A percentile compares a stretch with the other conserved stretches of the same genome.
These are phyloP conservation scores for Ceratosolen fusciceps DNA, from an alignment of 1,140 invertebrate species.

Conservation along the genomic window DNA sequence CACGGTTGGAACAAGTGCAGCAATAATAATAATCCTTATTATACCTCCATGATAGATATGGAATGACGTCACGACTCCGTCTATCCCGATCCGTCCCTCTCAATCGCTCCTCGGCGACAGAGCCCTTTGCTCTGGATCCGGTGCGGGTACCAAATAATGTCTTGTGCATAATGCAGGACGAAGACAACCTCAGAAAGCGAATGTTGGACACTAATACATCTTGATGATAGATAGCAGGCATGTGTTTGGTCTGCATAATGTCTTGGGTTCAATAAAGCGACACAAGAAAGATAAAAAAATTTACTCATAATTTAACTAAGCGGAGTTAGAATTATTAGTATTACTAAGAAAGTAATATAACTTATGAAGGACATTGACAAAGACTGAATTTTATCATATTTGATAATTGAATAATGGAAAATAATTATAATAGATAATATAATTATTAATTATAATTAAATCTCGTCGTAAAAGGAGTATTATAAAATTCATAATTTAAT, in stretches of 20 bases:
- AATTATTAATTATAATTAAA: no score
- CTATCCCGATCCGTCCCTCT: not conserved
- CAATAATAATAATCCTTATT: not conserved
- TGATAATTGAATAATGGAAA: no score
- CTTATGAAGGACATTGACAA: no score
- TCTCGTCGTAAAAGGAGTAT: no score
- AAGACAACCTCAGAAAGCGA: conserved; percentile 66
- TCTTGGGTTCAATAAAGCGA: conserved; percentile 54
- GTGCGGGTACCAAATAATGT: conserved; percentile 41
- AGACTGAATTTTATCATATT: no score
- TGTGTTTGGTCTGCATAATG: conserved; percentile 70
- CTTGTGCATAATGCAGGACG: conserved; percentile 69
- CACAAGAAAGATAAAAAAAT: conserved; percentile 53
- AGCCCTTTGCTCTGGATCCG: conserved; percentile 33
- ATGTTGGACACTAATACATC: conserved; percentile 71
- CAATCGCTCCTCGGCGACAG: no score
- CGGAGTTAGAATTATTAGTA: not conserved
- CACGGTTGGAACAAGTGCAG: no score
- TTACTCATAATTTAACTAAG: not conserved
- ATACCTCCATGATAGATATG: no score
- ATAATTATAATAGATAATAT: no score
- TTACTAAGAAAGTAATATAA: not conserved
- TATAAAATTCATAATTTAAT: no score
- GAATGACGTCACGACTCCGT: not conserved
- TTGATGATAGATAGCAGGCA: conserved; percentile 71